A percentile compares a stretch with the other conserved stretches of the same genome.
Conservation (phyloP, 2,888 invertebrate species). For the Netelia virgata region DNA sequence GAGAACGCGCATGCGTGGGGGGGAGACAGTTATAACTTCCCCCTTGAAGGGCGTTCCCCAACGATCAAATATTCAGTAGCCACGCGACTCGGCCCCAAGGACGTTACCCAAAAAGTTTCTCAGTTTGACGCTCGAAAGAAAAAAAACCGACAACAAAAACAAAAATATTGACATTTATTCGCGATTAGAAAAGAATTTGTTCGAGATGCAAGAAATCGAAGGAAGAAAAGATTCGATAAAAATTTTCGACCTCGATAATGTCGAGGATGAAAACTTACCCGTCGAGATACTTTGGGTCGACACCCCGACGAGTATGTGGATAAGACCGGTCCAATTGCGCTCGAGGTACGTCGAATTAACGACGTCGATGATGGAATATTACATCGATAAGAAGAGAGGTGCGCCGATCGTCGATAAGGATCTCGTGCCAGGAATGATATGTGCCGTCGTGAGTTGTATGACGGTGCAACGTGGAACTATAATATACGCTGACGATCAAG, state of each 20-base stretch:
- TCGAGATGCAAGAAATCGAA: slow-evolving; percentile 15
- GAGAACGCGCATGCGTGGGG: neutral
- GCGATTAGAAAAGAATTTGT: slow-evolving; percentile 20
- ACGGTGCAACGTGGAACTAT: slow-evolving; percentile 41
- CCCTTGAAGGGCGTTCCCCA: neutral
- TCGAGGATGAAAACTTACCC: slow-evolving; percentile 1
- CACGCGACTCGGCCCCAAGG: neutral
- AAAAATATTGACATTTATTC: neutral
- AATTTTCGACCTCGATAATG: slow-evolving; percentile 12
- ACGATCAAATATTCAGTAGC: slow-evolving; percentile 19
- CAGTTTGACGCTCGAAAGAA: neutral
- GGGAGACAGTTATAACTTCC: neutral
- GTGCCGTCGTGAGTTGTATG: slow-evolving; percentile 10
- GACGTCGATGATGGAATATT: slow-evolving; percentile 36
- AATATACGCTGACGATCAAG: slow-evolving; percentile 17
- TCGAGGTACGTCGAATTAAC: neutral
- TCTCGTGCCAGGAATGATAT: slow-evolving; percentile 6
- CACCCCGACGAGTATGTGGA: slow-evolving; percentile 55
- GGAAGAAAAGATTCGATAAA: slow-evolving; percentile 27
- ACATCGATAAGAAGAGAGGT: slow-evolving; percentile 25
- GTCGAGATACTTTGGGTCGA: slow-evolving; percentile 48
- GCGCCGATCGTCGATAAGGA: neutral
- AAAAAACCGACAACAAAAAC: neutral
- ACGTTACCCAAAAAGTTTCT: neutral
- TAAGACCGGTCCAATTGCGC: slow-evolving; percentile 43